Evolutionary conservation across 2,888 invertebrate species (phyloP).

Genomic region (Eugnorisma glareosa): DNA sequence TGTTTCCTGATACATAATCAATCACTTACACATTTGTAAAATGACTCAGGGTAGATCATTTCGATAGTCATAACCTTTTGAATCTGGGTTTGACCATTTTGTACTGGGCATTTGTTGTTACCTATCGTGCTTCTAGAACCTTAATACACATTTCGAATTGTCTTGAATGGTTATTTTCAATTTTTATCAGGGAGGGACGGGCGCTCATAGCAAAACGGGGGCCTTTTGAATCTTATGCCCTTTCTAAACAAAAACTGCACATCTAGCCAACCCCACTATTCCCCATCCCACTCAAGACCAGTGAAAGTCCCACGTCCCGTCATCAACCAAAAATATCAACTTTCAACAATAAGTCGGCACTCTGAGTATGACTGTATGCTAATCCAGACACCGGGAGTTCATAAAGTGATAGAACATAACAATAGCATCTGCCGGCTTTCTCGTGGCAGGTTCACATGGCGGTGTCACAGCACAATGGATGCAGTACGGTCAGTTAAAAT

Average conservation of each 20-base stretch:
- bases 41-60: not conserved
- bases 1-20: not conserved
- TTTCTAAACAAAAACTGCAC: not conserved
- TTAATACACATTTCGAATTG: not conserved
- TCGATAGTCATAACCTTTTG: not conserved
- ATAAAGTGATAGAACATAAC: constrained; percentile 58
- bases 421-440: constrained; percentile 61
- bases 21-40: not conserved
- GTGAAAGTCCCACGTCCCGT: constrained; percentile 48
- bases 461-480: constrained; percentile 22
- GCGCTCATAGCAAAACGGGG: not conserved
- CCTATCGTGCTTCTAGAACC: not conserved
- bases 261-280: not conserved
- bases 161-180: too few species aligned
- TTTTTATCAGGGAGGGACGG: not conserved
- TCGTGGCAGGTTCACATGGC: constrained; percentile 42
- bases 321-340: constrained; percentile 37
- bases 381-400: constrained; percentile 46
- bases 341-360: constrained; percentile 47
- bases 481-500: constrained; percentile 29
- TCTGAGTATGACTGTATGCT: constrained; percentile 45
- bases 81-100: not conserved
- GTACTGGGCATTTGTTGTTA: not conserved
- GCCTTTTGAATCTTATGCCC: not conserved
- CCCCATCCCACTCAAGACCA: not conserved